Evolutionary conservation across 2,888 invertebrate genomes (phyloP).

Genomic region (Dryobota labecula): DNA sequence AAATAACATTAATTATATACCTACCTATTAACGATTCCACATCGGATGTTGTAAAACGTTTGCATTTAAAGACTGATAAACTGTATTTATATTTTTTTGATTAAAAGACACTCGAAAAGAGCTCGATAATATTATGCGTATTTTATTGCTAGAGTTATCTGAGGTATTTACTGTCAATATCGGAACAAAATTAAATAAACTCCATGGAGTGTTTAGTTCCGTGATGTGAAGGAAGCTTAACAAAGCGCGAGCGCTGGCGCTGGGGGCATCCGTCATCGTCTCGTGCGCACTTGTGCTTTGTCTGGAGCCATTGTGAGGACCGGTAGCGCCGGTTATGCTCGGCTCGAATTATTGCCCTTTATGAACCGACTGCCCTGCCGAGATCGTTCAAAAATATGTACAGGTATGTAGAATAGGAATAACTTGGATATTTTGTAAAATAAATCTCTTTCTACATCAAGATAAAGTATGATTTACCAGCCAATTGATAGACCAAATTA

Average conservation of each 20-base stretch:
- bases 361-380: constrained; percentile 67
- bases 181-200: constrained; percentile 25
- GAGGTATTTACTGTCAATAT: constrained; percentile 29
- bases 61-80: constrained; percentile 39
- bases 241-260: constrained; percentile 60
- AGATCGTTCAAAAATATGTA: constrained; percentile 62
- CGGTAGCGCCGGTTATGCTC: constrained; percentile 83
- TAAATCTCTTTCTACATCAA: not conserved
- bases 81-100: constrained; percentile 33
- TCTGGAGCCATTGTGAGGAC: constrained; percentile 79
- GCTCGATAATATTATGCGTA: constrained; percentile 8
- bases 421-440: constrained; percentile 9
- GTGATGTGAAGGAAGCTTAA: constrained; percentile 63
- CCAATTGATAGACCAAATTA: constrained; percentile 21
- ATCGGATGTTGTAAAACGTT: constrained; percentile 33
- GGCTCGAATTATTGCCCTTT: constrained; percentile 82
- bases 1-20: constrained; percentile 9
- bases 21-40: constrained; percentile 18
- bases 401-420: constrained; percentile 37
- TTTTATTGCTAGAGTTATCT: constrained; percentile 17
- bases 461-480: constrained; percentile 4
- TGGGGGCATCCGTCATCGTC: constrained; percentile 81
- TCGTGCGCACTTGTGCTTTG: constrained; percentile 74
- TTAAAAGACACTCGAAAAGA: constrained; percentile 33
- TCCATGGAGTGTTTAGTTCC: constrained; percentile 37